Evolutionary conservation across 2,888 invertebrate species (phyloP).

Genomic region (Zeuzera pyrina): DNA sequence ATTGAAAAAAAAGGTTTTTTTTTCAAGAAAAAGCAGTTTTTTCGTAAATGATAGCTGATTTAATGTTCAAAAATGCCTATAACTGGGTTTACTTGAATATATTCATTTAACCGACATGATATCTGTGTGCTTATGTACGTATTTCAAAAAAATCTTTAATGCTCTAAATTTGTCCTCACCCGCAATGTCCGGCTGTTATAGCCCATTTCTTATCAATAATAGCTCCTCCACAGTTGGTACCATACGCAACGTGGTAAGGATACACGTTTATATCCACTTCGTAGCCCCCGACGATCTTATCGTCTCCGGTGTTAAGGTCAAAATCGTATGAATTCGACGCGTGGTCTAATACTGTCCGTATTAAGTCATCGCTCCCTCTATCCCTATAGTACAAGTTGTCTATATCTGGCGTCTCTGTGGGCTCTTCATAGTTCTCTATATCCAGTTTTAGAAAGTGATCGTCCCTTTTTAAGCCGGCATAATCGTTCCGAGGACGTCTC

Average conservation of each 20-base stretch:
- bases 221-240: slow-evolving; percentile 57
- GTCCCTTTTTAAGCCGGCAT: background rate
- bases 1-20: too few relatives aligned
- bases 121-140: too few relatives aligned
- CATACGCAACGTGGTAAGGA: slow-evolving; percentile 61
- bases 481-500: background rate
- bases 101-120: too few relatives aligned
- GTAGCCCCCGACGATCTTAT: slow-evolving; percentile 57
- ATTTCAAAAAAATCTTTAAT: background rate
- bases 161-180: slow-evolving; percentile 33
- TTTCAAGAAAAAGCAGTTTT: too few relatives aligned
- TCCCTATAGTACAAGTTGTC: slow-evolving; percentile 46
- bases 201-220: slow-evolving; percentile 53
- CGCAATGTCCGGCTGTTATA: slow-evolving; percentile 63
- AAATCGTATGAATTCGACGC: background rate
- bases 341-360: background rate
- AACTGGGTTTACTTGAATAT: too few relatives aligned
- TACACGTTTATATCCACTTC: slow-evolving; percentile 56
- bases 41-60: too few relatives aligned
- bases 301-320: slow-evolving; percentile 29
- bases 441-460: slow-evolving; percentile 26
- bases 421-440: slow-evolving; percentile 42
- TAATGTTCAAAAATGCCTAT: too few relatives aligned
- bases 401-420: slow-evolving; percentile 37
- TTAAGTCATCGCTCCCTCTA: slow-evolving; percentile 10